Base-by-base conservation (phyloP, 2,797 vertebrate species). In the Pogoniulus pusillus region DNA sequence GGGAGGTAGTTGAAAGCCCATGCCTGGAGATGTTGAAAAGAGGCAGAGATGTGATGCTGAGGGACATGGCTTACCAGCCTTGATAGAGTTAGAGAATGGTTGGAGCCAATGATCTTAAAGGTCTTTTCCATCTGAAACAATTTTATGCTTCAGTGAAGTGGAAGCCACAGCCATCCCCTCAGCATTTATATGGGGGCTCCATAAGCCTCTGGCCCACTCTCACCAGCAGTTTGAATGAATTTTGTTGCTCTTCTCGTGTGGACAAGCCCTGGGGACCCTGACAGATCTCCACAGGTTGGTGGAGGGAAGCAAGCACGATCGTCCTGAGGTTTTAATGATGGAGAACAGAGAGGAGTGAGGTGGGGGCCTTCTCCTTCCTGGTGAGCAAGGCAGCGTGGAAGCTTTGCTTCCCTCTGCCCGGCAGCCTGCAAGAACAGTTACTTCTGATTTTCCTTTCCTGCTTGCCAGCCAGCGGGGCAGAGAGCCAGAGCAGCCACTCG, bases 391-490 rank as follows among this genome's bases (percentile, higher is more conserved):
- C 22, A 58, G 30, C 20, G 2, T 3, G 9, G 30, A n/a, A 19
- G 45, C 43, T 82, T 76, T 19, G 59, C 59, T 65, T 65, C 82
- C 43, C 4, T 57, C 53, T 30, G 24, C 34, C 37, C 47, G 16
- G 45, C 66, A 70, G n/a, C 26, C 49, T 66, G 73, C 37, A 27
- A 7, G 11, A 92, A 85, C 71, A 70, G 85, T 93, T 93, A 79
- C 43, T 84, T 86, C 14, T 30, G 9, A 58, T 94, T 72, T 79
- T n/a, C 23, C 26, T 54, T 92, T 95, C 89, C 87, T 87, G 39
- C 57, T 85, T 35, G 47, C 8, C 43, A 45, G 73, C 1, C 0
- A 6, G 6, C 53, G 60, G 41, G 18, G 57, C 79, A 76, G 83
- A n/a, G 76, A 6, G 39, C 7, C 1, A 0, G 2, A 41, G 59